A percentile compares a stretch with the other conserved stretches of the same genome.
phyloP scores from a whole-genome alignment of 2,888 invertebrate species.

The Microchrysa polita region DNA sequence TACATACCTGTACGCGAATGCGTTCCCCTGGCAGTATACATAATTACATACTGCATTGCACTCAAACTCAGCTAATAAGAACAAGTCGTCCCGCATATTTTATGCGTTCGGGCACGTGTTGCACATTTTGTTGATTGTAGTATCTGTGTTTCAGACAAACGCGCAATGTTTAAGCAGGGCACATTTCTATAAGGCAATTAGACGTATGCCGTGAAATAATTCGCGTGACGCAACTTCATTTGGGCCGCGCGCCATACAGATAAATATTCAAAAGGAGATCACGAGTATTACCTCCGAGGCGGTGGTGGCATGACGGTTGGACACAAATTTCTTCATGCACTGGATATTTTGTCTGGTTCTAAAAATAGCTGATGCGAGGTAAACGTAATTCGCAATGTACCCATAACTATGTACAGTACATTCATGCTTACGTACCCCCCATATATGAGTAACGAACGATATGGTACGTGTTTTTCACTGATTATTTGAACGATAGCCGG shows the following conservation, averaged over 20 bases:
- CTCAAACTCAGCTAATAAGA: not conserved
- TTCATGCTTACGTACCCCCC: not conserved
- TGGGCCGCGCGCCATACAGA: not conserved
- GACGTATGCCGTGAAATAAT: slow-evolving; percentile 14
- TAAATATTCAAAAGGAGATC: slow-evolving; percentile 23
- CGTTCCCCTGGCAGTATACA: not conserved
- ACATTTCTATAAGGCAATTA: slow-evolving; percentile 17
- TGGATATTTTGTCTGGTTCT: slow-evolving; percentile 24
- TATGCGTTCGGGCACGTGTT: slow-evolving; percentile 17
- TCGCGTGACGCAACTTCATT: slow-evolving; percentile 28
- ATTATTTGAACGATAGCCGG: too few relatives aligned
- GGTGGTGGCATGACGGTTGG: not conserved
- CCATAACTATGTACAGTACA: not conserved
- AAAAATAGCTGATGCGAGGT: slow-evolving; percentile 3
- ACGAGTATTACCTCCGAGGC: slow-evolving; percentile 23
- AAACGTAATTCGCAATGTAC: not conserved
- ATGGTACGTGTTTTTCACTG: too few relatives aligned
- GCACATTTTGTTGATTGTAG: slow-evolving; percentile 19
- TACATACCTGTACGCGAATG: not conserved
- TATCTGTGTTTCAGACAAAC: slow-evolving; percentile 12
- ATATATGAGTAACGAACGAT: too few relatives aligned
- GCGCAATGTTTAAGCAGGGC: not conserved
- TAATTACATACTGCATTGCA: not conserved
- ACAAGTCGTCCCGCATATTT: not conserved
- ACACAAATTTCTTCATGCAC: slow-evolving; percentile 5